Evolutionary conservation across 2,797 vertebrate genomes (phyloP), one percentile per base, ranked within the genome.

Genomic region (Carduelis carduelis): DNA sequence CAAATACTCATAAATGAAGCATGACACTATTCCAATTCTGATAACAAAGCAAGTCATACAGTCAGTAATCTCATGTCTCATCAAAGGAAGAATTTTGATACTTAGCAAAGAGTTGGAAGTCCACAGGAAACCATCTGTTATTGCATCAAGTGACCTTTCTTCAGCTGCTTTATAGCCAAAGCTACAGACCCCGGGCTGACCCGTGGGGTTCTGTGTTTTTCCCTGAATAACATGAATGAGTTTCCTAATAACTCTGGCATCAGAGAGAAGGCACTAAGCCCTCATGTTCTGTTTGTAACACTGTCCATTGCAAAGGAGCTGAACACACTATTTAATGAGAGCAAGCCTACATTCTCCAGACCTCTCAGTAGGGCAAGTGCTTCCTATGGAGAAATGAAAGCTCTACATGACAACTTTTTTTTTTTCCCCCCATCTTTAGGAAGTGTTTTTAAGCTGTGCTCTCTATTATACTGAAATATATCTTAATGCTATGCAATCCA

Each of bases 1-100:
- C 84, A 92, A 93, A 80, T 60, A 59, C 43, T 66, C 61, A n/a
- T 61, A 83, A 93, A 87, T 75, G 69, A 89, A 91, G 82, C 43
- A 86, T 14, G 49, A 46, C 27, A 50, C 13, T 34, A 69, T 75
- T 89, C 69, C 65, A 83, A 50, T 34, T 68, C 50, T 65, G 55
- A 39, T 47, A 80, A 69, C 74, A 87, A 92, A 92, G 39, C 53
- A 69, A 93, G 50, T 26, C 50, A 39, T 41, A 87, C 15, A 34
- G 44, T 61, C 82, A 81, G 32, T 60, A 78, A 92, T 44, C 74
- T 74, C 84, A 46, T 5, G 18, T 70, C 57, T 81, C 61, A 59
- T 66, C 84, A 69, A 86, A 94, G 39, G 46, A 75, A 78, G 61
- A 66, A 68, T 83, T 85, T 46, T 78, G 39, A 69, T 64, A 41